Evolutionary conservation across 2,797 vertebrate genomes (phyloP), one percentile per base, ranked within the genome.

Genomic region (Anguilla anguilla): DNA sequence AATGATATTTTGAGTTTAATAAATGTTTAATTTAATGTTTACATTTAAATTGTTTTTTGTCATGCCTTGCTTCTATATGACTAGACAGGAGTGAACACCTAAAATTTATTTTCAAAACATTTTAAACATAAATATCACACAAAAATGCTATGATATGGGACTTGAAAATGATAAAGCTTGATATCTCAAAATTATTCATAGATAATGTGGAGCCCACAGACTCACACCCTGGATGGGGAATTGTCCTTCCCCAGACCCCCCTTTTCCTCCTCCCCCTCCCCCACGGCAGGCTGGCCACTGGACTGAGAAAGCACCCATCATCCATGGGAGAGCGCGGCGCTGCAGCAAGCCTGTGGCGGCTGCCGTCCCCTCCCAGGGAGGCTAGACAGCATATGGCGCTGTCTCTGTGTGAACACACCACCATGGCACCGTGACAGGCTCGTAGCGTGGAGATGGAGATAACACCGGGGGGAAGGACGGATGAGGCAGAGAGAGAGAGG

Each of bases 351-450:
- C 90, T 87, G 55, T 89, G 89, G 89, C 35, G 87, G 85, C 91
- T 91, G 87, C 85, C 92, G 90, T 64, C 88, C 5, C 82, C 89
- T 93, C 91, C 88, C 92, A 93, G 91, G 89, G 91, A 95, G 93
- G 91, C 94, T 93, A 96, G 96, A 96, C 96, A 95, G 92, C 96
- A 96, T 96, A 96, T 97, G 96, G 95, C 91, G 92, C 90, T 59
- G 93, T 95, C 95, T 96, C 94, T 93, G 89, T 93, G 92, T 94
- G 94, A 96, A 95, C 94, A 92, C 94, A 93, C 93, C 94, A 94
- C 92, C 92, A 93, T 92, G 93, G 91, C 93, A 92, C 94, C 91
- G 92, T 94, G 94, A 92, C 93, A 95, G 93, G 81, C 87, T 91
- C 61, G 49, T 49, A 69, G 86, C 74, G 88, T 46, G 85, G 72